phyloP scores from a whole-genome alignment of 2,113 vertebrate genomes.

The Plecotus auritus region DNA sequence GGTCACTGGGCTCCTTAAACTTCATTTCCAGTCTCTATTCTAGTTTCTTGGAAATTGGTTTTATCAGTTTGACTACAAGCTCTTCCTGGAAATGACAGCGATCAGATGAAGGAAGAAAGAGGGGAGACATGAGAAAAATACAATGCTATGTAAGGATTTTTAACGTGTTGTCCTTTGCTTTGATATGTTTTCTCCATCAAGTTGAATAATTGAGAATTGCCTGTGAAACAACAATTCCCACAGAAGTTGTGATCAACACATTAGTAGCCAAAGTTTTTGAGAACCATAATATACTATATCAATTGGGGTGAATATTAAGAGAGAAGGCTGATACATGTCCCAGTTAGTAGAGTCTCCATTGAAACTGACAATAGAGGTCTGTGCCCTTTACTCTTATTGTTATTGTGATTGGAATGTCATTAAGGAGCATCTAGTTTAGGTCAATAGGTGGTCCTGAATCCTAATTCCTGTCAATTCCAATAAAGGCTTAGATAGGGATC shows the following conservation, averaged over 20 bases:
- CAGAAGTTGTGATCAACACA: neutral
- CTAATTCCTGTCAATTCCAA: conserved; percentile 56
- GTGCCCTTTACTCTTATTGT: conserved; percentile 2
- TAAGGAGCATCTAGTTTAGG: conserved; percentile 27
- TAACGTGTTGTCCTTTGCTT: neutral
- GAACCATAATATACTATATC: neutral
- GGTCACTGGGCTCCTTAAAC: neutral
- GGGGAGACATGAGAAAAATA: neutral
- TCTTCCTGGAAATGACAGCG: neutral
- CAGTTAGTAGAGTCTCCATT: neutral
- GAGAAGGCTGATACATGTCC: neutral
- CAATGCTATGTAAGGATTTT: neutral
- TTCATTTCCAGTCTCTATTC: neutral
- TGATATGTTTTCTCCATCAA: neutral
- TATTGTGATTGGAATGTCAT: conserved; percentile 40
- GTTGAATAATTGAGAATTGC: neutral
- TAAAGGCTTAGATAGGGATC: conserved; percentile 31
- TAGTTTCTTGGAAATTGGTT: neutral
- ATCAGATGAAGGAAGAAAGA: neutral
- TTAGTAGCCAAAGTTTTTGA: neutral
- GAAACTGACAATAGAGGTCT: neutral
- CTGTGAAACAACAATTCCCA: neutral
- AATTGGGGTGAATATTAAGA: conserved; percentile 21
- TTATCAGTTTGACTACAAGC: neutral
- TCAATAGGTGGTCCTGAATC: conserved; percentile 33